Percentiles rank a stretch among this genome's conserved stretches.
These are phyloP conservation scores for Chaetogeoica ovagalla DNA, from an alignment of 2,888 invertebrate species.

Conservation along the genomic window DNA sequence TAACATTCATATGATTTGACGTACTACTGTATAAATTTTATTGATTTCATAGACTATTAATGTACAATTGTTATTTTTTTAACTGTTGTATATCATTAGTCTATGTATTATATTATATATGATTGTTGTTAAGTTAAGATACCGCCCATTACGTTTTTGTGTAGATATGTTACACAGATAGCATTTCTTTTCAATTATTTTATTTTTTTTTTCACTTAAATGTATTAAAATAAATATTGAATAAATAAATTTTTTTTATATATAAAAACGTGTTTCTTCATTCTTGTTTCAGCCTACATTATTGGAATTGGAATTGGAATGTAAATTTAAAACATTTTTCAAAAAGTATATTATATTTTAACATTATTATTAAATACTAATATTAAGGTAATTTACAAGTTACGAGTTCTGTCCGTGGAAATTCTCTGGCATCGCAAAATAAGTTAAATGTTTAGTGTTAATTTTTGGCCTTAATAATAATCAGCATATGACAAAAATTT, in stretches of 20 bases:
- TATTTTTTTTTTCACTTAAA: conserved; percentile 25
- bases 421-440: neutral
- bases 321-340: neutral
- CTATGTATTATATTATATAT: neutral
- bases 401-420: neutral
- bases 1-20: neutral
- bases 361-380: neutral
- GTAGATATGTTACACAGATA: conserved; percentile 8
- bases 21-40: neutral
- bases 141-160: conserved; percentile 1
- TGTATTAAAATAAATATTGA: conserved; percentile 16
- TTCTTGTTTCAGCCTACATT: neutral
- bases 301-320: neutral
- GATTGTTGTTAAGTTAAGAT: conserved; percentile 20
- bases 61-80: conserved; percentile 1
- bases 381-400: neutral
- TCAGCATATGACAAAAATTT: too few species aligned
- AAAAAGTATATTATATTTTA: neutral
- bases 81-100: neutral
- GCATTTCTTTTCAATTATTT: conserved; percentile 4
- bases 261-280: neutral
- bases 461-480: too few species aligned
- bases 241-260: conserved; percentile 19
- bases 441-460: too few species aligned
- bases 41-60: neutral